Percentiles rank a stretch among this genome's conserved stretches.
Evolutionary conservation across 2,888 invertebrate species (phyloP).

Genomic region (Esperia sulphurella): DNA sequence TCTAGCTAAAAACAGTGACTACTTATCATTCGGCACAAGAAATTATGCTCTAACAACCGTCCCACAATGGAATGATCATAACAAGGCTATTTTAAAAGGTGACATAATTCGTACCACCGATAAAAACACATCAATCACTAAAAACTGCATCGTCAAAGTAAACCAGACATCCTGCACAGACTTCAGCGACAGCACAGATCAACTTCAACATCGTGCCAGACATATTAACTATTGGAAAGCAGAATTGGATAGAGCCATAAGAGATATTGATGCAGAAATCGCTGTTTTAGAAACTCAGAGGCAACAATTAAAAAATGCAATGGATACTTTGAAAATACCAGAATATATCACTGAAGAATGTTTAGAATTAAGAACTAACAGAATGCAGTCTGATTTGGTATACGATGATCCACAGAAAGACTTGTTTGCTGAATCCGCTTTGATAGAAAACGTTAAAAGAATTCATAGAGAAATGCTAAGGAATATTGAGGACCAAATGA

Average conservation of each 20-base stretch:
- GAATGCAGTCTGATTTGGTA: constrained; percentile 86
- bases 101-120: constrained; percentile 64
- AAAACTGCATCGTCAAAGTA: constrained; percentile 67
- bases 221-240: constrained; percentile 72
- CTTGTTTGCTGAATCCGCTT: constrained; percentile 83
- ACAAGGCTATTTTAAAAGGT: constrained; percentile 55
- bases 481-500: constrained; percentile 84
- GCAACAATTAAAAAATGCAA: constrained; percentile 69
- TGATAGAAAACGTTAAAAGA: constrained; percentile 84
- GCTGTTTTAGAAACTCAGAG: constrained; percentile 50
- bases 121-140: constrained; percentile 60
- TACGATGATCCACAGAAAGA: constrained; percentile 88
- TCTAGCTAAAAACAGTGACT: constrained; percentile 51
- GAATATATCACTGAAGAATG: constrained; percentile 82
- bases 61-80: constrained; percentile 61
- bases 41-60: constrained; percentile 52
- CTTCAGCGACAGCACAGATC: constrained; percentile 62
- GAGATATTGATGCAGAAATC: constrained; percentile 65
- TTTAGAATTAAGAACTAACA: constrained; percentile 81
- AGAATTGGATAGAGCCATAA: constrained; percentile 61
- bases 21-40: constrained; percentile 53
- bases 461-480: constrained; percentile 81
- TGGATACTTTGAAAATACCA: constrained; percentile 53
- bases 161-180: constrained; percentile 64
- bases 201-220: constrained; percentile 54